Conservation (phyloP, 2,113 vertebrate genomes). For the Synchiropus splendidus region DNA sequence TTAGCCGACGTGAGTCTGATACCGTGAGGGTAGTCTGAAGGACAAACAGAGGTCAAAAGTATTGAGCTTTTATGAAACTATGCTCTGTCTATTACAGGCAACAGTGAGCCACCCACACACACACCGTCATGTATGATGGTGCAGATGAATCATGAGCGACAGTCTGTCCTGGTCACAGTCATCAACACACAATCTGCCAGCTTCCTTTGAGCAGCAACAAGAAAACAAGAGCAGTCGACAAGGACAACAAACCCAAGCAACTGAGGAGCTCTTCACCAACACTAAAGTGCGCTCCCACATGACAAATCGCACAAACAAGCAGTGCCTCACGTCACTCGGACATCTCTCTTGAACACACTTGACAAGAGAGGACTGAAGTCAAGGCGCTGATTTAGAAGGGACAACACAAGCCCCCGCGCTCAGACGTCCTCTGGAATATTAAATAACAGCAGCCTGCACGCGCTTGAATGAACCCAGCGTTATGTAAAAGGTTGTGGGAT, state of each 20-base stretch:
- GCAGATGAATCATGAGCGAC: conserved; percentile 46
- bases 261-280: not conserved
- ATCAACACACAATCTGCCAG: conserved; percentile 23
- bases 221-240: not conserved
- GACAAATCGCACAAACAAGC: no score
- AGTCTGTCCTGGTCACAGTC: conserved; percentile 42
- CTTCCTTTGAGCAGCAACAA: conserved; percentile 12
- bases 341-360: no score
- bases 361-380: no score
- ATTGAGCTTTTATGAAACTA: no score
- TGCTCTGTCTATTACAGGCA: not conserved
- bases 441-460: no score
- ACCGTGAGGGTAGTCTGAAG: conserved; percentile 83
- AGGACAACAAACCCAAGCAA: not conserved
- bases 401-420: no score
- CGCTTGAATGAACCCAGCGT: no score
- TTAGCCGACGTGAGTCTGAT: conserved; percentile 81
- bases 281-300: no score
- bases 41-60: not conserved
- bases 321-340: not conserved
- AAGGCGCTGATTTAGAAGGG: no score
- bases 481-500: not conserved
- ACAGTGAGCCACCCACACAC: conserved; percentile 13
- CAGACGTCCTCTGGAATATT: no score
- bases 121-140: conserved; percentile 14